Conservation (phyloP, 2,113 vertebrate species). For the Dinomys branickii region DNA sequence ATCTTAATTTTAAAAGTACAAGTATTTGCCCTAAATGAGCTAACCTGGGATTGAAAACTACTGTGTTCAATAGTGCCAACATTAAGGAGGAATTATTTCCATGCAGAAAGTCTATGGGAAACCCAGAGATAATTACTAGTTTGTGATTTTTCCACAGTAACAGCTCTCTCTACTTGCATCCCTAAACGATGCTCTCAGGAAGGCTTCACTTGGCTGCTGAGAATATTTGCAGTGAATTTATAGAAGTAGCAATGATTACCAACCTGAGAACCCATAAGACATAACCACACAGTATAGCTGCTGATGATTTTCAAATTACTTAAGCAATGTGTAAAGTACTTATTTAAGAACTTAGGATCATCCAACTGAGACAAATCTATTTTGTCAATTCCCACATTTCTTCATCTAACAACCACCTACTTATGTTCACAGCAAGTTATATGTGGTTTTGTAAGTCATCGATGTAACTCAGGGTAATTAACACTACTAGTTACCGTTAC, state of each 20-base stretch:
- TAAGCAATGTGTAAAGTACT: conserved; percentile 10
- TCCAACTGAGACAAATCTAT: conserved; percentile 42
- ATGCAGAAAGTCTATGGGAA: background rate
- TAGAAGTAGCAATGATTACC: conserved; percentile 32
- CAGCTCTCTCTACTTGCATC: background rate
- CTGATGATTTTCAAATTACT: conserved; percentile 5
- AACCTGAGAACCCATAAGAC: background rate
- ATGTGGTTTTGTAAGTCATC: conserved; percentile 37
- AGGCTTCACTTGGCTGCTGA: background rate
- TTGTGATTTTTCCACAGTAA: background rate
- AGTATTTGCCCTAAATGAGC: background rate
- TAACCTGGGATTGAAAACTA: background rate
- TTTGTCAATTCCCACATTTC: conserved; percentile 48
- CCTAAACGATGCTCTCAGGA: conserved; percentile 3
- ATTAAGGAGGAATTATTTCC: background rate
- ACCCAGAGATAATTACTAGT: background rate
- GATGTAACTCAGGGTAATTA: conserved; percentile 38
- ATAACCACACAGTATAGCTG: background rate
- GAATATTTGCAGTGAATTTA: background rate
- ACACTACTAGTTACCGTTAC: background rate
- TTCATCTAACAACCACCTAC: conserved; percentile 5
- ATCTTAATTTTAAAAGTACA: conserved; percentile 1
- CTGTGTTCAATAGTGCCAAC: background rate
- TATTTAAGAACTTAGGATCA: conserved; percentile 53
- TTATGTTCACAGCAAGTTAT: conserved; percentile 34